Conservation (phyloP, 2,797 vertebrate species). For the Microtus agrestis region DNA sequence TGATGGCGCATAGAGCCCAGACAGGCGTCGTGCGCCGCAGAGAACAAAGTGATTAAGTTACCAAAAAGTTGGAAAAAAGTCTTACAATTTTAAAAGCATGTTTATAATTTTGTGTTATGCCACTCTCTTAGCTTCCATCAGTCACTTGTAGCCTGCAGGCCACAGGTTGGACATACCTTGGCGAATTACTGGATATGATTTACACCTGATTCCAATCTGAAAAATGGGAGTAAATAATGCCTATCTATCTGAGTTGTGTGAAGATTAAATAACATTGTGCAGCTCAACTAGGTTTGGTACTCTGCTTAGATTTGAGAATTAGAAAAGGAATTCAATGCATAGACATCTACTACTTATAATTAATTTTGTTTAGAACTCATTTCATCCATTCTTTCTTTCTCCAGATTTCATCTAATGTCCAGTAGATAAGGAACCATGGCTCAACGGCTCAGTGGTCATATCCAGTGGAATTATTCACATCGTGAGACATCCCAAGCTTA, state of each 20-base stretch:
- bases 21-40: accelerated
- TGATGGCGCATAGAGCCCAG: no score
- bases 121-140: neutral
- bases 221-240: conserved; percentile 33
- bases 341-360: neutral
- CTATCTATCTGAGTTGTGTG: neutral
- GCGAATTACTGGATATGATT: neutral
- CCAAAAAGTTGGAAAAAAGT: neutral
- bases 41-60: neutral
- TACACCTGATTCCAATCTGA: neutral
- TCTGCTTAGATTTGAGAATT: neutral
- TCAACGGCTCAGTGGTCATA: neutral
- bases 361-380: conserved; percentile 52
- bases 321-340: neutral
- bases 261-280: conserved; percentile 21
- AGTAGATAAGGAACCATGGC: neutral
- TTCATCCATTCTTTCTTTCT: conserved; percentile 7
- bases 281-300: neutral
- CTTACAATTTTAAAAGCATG: neutral
- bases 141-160: neutral
- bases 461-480: neutral
- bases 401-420: neutral
- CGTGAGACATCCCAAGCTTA: neutral
- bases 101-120: neutral
- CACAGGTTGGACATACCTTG: neutral